Percentiles rank a stretch among this genome's conserved stretches.
phyloP scores from a whole-genome alignment of 2,113 vertebrate genomes.

The Chamaetylas fuelleborni region DNA sequence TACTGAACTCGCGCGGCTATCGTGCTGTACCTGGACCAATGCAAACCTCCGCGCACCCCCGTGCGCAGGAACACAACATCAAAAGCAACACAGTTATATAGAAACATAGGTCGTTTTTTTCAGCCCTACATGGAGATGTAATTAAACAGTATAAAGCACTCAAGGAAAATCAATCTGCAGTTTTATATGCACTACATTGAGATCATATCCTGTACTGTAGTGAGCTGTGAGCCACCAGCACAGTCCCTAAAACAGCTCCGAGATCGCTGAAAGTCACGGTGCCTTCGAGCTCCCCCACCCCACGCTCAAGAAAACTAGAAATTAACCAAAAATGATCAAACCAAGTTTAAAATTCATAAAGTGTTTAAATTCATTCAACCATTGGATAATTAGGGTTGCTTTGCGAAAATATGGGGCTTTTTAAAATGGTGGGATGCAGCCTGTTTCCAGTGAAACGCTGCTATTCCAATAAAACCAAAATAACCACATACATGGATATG shows the following conservation, averaged over 20 bases:
- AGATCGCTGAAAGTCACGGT: slow-evolving; percentile 61
- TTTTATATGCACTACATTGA: slow-evolving; percentile 73
- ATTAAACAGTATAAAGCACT: slow-evolving; percentile 87
- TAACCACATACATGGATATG: slow-evolving; percentile 79
- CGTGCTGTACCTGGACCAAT: slow-evolving; percentile 76
- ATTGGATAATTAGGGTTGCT: slow-evolving; percentile 16
- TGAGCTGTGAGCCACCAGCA: slow-evolving; percentile 55
- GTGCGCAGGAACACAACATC: slow-evolving; percentile 79
- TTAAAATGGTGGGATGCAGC: slow-evolving; percentile 52
- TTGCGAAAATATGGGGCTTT: slow-evolving; percentile 27
- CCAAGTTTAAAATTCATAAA: slow-evolving; percentile 73
- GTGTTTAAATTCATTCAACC: slow-evolving; percentile 67
- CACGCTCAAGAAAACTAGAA: slow-evolving; percentile 72
- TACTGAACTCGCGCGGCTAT: slow-evolving; percentile 74
- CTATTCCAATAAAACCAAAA: slow-evolving; percentile 66
- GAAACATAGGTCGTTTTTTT: slow-evolving; percentile 80
- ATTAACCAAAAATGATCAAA: slow-evolving; percentile 69
- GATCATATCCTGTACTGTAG: slow-evolving; percentile 83
- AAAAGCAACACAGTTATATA: slow-evolving; percentile 84
- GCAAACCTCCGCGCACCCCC: slow-evolving; percentile 64
- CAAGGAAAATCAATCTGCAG: slow-evolving; percentile 83
- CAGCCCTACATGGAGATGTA: slow-evolving; percentile 89
- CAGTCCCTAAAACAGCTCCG: slow-evolving; percentile 66
- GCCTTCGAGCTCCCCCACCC: slow-evolving; percentile 47
- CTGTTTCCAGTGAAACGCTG: slow-evolving; percentile 63